phyloP scores from a whole-genome alignment of 1,140 invertebrate species.

The Ridgeia piscesae region DNA sequence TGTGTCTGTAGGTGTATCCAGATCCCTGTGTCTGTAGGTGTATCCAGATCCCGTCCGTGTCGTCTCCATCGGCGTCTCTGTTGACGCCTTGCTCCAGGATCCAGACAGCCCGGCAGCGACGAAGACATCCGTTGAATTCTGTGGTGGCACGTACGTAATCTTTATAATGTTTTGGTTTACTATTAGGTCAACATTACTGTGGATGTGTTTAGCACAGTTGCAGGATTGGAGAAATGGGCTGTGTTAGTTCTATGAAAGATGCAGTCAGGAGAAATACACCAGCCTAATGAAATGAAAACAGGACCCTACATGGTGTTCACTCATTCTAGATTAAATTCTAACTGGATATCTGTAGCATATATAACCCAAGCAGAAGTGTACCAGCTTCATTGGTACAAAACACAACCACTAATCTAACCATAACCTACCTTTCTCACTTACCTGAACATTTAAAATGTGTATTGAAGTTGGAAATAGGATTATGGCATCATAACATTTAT shows the following conservation, averaged over 20 bases:
- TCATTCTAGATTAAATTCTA: too few species aligned
- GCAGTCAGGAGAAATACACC: too few species aligned
- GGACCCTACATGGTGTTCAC: too few species aligned
- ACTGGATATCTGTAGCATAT: too few species aligned
- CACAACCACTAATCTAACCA: too few species aligned
- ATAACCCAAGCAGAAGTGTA: too few species aligned
- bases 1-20: slow-evolving; percentile 79
- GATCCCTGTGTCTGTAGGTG: slow-evolving; percentile 65
- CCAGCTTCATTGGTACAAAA: too few species aligned
- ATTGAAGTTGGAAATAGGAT: background rate
- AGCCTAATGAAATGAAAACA: too few species aligned
- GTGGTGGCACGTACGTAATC: slow-evolving; percentile 85
- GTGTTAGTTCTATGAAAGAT: too few species aligned
- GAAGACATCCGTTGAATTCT: slow-evolving; percentile 97
- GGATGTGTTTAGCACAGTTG: too few species aligned
- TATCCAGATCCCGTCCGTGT: slow-evolving; percentile 99
- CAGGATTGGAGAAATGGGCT: too few species aligned
- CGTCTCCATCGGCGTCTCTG: slow-evolving; percentile 88
- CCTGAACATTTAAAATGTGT: background rate
- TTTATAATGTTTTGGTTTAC: background rate
- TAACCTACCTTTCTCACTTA: background rate
- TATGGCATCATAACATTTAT: background rate
- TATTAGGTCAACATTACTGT: background rate
- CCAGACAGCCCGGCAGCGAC: slow-evolving; percentile 76
- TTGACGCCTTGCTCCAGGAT: slow-evolving; percentile 85